Evolutionary conservation across 2,113 vertebrate genomes (phyloP).

Genomic region (Callithrix jacchus): DNA sequence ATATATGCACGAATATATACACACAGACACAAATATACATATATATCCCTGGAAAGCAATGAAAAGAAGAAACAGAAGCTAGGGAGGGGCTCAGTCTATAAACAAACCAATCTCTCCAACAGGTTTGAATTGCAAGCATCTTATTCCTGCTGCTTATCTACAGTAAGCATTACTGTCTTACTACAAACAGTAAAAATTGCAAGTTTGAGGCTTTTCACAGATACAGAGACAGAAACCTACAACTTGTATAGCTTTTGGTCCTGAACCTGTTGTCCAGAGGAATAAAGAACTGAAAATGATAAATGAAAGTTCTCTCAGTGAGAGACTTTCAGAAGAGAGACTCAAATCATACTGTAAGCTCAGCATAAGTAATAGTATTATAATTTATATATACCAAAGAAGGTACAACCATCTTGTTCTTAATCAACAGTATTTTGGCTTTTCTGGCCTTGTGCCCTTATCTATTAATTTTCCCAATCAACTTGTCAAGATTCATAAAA

Average conservation of each 20-base stretch:
- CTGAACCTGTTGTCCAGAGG: not conserved
- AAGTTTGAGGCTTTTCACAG: not conserved
- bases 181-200: not conserved
- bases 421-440: not conserved
- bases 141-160: no score
- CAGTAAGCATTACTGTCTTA: no score
- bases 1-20: not conserved
- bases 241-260: not conserved
- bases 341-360: not conserved
- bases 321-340: not conserved
- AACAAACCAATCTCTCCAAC: not conserved
- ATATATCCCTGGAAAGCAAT: not conserved
- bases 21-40: not conserved
- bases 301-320: not conserved
- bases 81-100: not conserved
- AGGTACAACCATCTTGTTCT: not conserved
- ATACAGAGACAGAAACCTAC: not conserved
- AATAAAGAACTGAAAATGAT: not conserved
- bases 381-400: not conserved
- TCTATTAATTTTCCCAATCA: not conserved
- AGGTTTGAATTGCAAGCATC: no score
- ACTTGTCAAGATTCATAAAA: not conserved
- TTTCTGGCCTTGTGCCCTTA: not conserved
- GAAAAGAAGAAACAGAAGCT: not conserved
- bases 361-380: not conserved